Evolutionary conservation across 2,888 invertebrate species (phyloP), one percentile per base, ranked within the genome.

Genomic region (Tetragnatha montana): DNA sequence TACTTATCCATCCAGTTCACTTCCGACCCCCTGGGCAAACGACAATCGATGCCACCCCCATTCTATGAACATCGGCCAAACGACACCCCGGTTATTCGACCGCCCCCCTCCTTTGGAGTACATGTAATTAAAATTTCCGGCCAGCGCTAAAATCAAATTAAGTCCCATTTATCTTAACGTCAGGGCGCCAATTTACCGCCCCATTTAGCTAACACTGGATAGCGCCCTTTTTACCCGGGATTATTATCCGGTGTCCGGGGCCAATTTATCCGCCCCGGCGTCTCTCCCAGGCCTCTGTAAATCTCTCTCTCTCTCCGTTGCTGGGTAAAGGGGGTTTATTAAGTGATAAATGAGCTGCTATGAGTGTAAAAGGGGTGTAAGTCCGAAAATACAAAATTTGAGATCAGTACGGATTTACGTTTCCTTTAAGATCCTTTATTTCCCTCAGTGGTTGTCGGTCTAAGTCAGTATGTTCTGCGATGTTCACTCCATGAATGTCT

Each of bases 111-210:
- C 76, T 51, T 76, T 82, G 81, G 76, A 82, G 82, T 81, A 88
- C 81, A 82, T 78, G 82, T 78, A 82, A 88, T 88, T 88, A 88
- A 81, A 82, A 81, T 88, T 82, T 88, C 87, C 87, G 51, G 82
- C 78, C 78, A 82, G 87, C 76, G 74, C 81, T 88, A 88, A 82
- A 88, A 88, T 88, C 87, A 81, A 82, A 88, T 88, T 88, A 88
- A 88, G 78, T 68, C 81, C 71, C 87, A 88, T 88, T 88, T 82
- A 88, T 88, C 87, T 88, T 78, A 71, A 82, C 82, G 76, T 81
- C 87, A 82, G 76, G 82, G 81, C 78, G 21, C 81, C 87, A 82
- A 82, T 78, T 88, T 88, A 76, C 51, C 87, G 81, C 81, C 81
- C 87, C 81, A 88, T 88, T 88, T 74, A 80, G 80, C 80, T 80